These are phyloP conservation scores for Anguilla obscura DNA, from an alignment of 2,797 vertebrate genomes.

Conservation along the genomic window DNA sequence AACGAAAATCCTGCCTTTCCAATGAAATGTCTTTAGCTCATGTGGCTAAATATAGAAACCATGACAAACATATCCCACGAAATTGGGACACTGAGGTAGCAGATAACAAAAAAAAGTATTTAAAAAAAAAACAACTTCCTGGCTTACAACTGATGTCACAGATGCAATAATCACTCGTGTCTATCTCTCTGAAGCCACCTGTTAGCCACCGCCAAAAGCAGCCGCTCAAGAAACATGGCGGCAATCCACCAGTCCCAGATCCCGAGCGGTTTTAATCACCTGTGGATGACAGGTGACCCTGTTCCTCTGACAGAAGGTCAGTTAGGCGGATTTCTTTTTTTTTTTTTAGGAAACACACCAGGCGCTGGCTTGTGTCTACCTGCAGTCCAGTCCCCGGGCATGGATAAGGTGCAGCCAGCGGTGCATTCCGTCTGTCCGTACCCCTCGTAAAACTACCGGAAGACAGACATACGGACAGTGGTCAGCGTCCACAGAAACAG, in stretches of 20 bases:
- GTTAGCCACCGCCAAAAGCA: neutral
- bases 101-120: neutral
- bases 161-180: neutral
- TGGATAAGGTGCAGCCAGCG: conserved; percentile 84
- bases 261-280: neutral
- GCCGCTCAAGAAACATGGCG: neutral
- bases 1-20: neutral
- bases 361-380: conserved; percentile 64
- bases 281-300: neutral
- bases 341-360: neutral
- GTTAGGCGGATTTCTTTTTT: neutral
- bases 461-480: conserved; percentile 12
- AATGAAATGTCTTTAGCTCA: neutral
- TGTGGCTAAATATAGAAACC: neutral
- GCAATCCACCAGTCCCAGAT: neutral
- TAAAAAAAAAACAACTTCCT: neutral
- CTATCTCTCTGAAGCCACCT: neutral
- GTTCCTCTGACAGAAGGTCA: neutral
- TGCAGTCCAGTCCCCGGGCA: conserved; percentile 95
- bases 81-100: neutral
- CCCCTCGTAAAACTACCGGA: conserved; percentile 91
- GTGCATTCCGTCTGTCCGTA: conserved; percentile 97
- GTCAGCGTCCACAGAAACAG: neutral
- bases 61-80: neutral
- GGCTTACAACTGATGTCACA: neutral